Evolutionary conservation across 2,888 invertebrate genomes (phyloP).

Genomic region (Agrotis puta): DNA sequence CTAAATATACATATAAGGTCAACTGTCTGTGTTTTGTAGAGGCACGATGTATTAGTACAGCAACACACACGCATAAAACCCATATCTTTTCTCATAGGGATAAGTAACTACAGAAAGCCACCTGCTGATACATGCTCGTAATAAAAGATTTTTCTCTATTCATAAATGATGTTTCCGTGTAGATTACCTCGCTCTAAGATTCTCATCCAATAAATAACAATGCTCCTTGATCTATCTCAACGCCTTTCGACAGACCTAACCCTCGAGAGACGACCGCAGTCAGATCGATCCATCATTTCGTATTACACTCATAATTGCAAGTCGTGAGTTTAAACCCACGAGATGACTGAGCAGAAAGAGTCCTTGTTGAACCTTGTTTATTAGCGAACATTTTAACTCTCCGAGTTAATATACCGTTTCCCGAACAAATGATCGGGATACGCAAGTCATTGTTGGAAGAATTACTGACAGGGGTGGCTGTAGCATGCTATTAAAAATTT

Average conservation of each 20-base stretch:
- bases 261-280: conserved; percentile 18
- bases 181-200: not conserved
- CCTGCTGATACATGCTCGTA: not conserved
- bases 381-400: conserved; percentile 67
- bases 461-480: conserved; percentile 69
- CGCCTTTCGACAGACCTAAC: conserved; percentile 25
- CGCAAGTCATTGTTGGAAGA: conserved; percentile 83
- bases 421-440: conserved; percentile 78
- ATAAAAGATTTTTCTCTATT: not conserved
- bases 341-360: conserved; percentile 64
- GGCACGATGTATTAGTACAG: no score
- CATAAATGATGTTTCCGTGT: conserved; percentile 3
- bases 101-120: no score
- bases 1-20: not conserved
- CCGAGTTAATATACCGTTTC: conserved; percentile 76
- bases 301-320: conserved; percentile 44
- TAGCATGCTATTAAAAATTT: conserved; percentile 55
- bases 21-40: no score
- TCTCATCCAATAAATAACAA: conserved; percentile 22
- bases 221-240: conserved; percentile 22
- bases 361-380: conserved; percentile 64
- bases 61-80: no score
- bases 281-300: conserved; percentile 38
- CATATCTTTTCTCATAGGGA: no score
- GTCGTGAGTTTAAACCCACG: conserved; percentile 35